Evolutionary conservation across 37 sponge, comb jelly and placozoan species (phyloP).

Genomic region (Ianthella basta): DNA sequence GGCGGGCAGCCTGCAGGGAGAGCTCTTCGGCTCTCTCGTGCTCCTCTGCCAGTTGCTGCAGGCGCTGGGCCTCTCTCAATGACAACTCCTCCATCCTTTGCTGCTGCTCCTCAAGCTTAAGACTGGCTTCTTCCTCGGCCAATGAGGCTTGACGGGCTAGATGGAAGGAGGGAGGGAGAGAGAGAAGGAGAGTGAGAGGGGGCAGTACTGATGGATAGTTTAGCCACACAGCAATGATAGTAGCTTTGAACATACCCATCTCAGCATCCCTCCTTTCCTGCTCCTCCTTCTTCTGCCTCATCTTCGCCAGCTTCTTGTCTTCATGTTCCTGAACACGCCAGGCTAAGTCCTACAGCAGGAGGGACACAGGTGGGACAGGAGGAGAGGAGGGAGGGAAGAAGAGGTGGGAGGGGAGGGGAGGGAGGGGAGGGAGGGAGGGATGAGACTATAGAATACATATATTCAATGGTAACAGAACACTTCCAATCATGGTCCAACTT

Average conservation of each 20-base stretch:
- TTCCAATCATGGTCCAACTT: neutral
- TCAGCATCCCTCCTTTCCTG: slow-evolving; percentile 32
- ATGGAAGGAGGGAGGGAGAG: too few species aligned
- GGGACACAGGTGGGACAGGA: too few species aligned
- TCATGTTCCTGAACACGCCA: slow-evolving; percentile 9
- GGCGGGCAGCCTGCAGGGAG: too few species aligned
- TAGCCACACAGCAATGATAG: too few species aligned
- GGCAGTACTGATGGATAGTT: too few species aligned
- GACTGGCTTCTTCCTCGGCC: too few species aligned
- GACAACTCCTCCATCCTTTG: slow-evolving; percentile 6
- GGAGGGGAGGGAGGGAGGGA: neutral
- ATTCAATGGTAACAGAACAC: too few species aligned
- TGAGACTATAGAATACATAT: neutral
- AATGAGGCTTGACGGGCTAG: too few species aligned
- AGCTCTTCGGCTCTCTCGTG: too few species aligned
- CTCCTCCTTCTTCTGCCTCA: slow-evolving; percentile 14
- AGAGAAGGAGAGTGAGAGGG: too few species aligned
- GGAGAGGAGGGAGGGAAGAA: neutral
- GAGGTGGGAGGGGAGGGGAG: neutral
- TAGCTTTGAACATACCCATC: neutral
- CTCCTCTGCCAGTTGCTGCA: neutral
- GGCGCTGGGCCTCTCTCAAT: neutral
- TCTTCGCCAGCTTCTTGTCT: slow-evolving; percentile 7
- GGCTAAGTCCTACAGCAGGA: neutral
- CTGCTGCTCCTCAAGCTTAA: too few species aligned